A percentile compares a stretch with the other conserved stretches of the same genome.
Conservation (phyloP, 2,113 vertebrate species). For the Casuarius casuarius region DNA sequence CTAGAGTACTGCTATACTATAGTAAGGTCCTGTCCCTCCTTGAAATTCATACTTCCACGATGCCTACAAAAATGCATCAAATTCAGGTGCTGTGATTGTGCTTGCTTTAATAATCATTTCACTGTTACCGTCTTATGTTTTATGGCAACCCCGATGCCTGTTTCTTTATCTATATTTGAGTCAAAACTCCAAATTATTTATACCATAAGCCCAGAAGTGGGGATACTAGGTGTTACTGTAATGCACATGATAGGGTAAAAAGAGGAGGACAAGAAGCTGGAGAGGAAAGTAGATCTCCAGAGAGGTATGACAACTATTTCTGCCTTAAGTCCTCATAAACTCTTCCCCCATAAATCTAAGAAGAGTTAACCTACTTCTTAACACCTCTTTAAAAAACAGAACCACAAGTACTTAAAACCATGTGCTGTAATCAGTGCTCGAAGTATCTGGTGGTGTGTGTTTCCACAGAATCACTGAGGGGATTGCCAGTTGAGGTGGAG, state of each 20-base stretch:
- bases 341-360: neutral
- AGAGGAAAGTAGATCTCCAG: neutral
- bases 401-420: neutral
- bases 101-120: neutral
- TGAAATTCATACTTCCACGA: neutral
- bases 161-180: neutral
- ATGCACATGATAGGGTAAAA: neutral
- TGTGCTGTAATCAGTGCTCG: neutral
- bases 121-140: neutral
- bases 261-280: neutral
- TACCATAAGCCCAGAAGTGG: neutral
- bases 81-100: neutral
- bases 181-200: neutral
- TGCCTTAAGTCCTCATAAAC: neutral
- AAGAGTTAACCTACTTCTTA: neutral
- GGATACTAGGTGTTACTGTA: neutral
- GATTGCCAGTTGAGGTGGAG: neutral
- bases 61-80: neutral
- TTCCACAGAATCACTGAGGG: neutral
- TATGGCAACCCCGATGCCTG: neutral
- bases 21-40: neutral
- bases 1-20: neutral
- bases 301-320: neutral
- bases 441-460: neutral
- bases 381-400: neutral